phyloP scores from a whole-genome alignment of 2,797 vertebrate species.

The Eulemur mongoz region DNA sequence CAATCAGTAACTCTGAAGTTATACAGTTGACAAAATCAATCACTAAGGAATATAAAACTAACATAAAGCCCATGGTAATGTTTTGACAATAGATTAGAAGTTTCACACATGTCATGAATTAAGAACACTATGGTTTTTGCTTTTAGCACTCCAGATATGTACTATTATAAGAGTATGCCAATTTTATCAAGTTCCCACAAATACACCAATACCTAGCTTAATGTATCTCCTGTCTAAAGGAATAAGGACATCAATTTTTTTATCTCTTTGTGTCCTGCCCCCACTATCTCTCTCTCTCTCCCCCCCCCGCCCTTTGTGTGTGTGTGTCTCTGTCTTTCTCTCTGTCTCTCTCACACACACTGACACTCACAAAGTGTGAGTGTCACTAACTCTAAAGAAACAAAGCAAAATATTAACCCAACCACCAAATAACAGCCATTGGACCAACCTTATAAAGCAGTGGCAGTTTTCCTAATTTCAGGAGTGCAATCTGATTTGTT shows the following conservation, averaged over 20 bases:
- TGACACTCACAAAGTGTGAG: neutral
- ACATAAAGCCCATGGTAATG: neutral
- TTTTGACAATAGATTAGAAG: slow-evolving; percentile 13
- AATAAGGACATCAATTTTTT: neutral
- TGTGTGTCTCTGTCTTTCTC: too few relatives aligned
- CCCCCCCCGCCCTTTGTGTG: neutral
- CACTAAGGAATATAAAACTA: neutral
- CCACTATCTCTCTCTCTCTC: too few relatives aligned
- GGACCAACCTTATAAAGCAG: slow-evolving; percentile 93
- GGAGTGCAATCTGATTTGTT: slow-evolving; percentile 91
- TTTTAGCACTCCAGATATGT: neutral
- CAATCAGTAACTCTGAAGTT: slow-evolving; percentile 25
- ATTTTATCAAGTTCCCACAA: neutral
- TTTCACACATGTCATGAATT: neutral
- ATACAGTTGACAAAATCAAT: slow-evolving; percentile 55
- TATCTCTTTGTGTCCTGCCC: neutral
- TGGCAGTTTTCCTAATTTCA: slow-evolving; percentile 94
- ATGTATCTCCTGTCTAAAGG: neutral
- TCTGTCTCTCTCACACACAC: neutral
- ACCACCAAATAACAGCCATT: neutral
- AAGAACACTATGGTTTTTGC: neutral
- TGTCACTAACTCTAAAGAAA: neutral
- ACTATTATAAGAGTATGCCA: neutral
- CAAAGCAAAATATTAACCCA: neutral
- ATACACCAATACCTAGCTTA: neutral